Evolutionary conservation across 1,140 invertebrate species (phyloP).

Genomic region (Melitaea cinxia): DNA sequence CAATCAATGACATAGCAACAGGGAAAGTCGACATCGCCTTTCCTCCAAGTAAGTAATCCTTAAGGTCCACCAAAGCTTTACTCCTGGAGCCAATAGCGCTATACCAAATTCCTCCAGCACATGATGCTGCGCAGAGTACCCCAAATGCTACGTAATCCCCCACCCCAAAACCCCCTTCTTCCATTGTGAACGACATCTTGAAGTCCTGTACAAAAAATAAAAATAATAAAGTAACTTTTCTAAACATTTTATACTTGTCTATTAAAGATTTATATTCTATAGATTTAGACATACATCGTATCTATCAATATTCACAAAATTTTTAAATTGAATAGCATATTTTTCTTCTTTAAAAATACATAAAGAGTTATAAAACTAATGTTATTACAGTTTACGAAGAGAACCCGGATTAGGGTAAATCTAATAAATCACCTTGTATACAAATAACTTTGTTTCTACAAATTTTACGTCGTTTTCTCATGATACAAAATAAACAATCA

Average conservation of each 20-base stretch:
- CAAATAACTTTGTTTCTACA: no score
- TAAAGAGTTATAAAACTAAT: no score
- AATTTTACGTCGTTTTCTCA: no score
- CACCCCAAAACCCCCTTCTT: conserved; percentile 73
- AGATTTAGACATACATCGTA: no score
- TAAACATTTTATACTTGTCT: neutral
- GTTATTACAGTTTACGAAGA: no score
- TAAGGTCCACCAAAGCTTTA: conserved; percentile 81
- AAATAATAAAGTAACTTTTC: neutral
- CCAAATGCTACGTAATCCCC: conserved; percentile 85
- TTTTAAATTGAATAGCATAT: no score
- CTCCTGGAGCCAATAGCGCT: conserved; percentile 80
- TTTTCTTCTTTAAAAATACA: no score
- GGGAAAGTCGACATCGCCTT: conserved; percentile 88
- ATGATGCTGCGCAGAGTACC: conserved; percentile 84
- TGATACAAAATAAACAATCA: no score
- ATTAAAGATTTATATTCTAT: no score
- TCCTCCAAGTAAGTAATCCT: conserved; percentile 89
- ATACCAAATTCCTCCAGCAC: conserved; percentile 88
- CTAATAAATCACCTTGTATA: no score
- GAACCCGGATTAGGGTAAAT: no score
- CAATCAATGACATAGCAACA: conserved; percentile 91
- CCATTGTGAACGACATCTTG: conserved; percentile 66
- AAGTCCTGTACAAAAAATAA: conserved; percentile 14
- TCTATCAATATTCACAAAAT: no score